Evolutionary conservation across 2,888 invertebrate species (phyloP), one percentile per base, ranked within the genome.

Genomic region (Thelaira solivaga): DNA sequence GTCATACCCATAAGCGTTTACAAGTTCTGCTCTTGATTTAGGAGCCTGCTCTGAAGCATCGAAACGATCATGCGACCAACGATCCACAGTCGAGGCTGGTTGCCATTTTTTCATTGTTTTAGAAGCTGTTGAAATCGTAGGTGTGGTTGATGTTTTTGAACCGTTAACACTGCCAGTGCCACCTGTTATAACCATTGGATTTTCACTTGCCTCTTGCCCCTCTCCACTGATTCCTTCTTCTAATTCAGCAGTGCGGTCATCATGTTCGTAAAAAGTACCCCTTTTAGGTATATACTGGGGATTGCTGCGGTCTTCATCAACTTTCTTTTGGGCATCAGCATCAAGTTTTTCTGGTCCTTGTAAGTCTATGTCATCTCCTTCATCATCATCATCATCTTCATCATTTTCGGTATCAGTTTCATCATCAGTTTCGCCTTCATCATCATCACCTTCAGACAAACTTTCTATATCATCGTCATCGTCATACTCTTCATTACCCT

Each of bases 271-370:
- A 88, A 98, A 98, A 0, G 96, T 96, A 0, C 98, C 98, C 82
- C 95, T 92, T 87, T 98, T 97, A 0, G 98, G 98, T 82, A 98
- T 97, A 89, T 97, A 98, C 85, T 98, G 98, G 1, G 98, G 98
- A 90, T 98, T 98, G 86, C 97, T 94, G 43, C 96, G 92, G 86
- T 98, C 98, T 87, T 98, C 97, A 86, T 98, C 98, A 2, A 97
- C 92, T 82, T 95, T 93, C 81, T 94, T 93, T 72, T 92, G 92
- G 0, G 91, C 90, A 80, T 93, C 93, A 29, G 91, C 90, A 80
- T 93, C 93, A 13, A 84, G 81, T 26, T 89, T 90, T 65, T 91
- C 90, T 59, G 94, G 93, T 1, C 65, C 69, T 7, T 82, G 95
- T 0, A 93, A 94, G 87, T 93, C 92, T 83, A 92, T 93, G 69